Evolutionary conservation across 2,888 invertebrate species (phyloP), one percentile per base, ranked within the genome.

Genomic region (Caenorhabditis japonica): DNA sequence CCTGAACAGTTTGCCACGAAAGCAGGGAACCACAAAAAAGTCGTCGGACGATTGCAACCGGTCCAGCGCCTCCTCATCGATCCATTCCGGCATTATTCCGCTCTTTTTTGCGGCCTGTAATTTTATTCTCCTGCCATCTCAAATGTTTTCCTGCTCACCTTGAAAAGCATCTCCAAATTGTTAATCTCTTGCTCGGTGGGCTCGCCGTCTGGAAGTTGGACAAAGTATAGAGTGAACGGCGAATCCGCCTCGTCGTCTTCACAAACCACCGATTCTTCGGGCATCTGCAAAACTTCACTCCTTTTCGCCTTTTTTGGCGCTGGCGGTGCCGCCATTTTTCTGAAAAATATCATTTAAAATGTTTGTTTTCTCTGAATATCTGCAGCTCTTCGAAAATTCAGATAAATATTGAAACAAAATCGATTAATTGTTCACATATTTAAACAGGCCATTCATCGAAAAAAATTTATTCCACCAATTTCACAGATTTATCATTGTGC

Each of bases 21-120:
- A 78, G 34, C 43, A 43, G 0, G 78, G 78, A 10, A 76, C 27
- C 13, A 78, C 52, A 39, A 59, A 78, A 25, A 73, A 78, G 43
- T 76, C 68, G 12, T 68, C 61, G n/a, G 47, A 55, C 19, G 25
- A 19, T 21, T 51, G 44, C 30, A 66, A 8, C 7, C n/a, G 34
- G 7, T 58, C 66, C 13, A 74, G 19, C 4, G 55, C 52, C 10
- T 66, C 59, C 0, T 41, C 53, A 5, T 64, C 21, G 4, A 71
- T 66, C 78, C 78, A 78, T 19, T 73, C 33, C 2, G 78, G 78
- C 21, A 58, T 19, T 1, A 77, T 25, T 10, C 64, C 72, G 3
- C n/a, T 27, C 4, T 39, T 15, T 10, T 23, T 17, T 4, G 64
- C 38, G 2, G 44, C 44, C 76, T 76, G 44, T n/a, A 66, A n/a